Percentiles rank a stretch among this genome's conserved stretches.
These are phyloP conservation scores for Rhodinocichla rosea DNA, from an alignment of 2,113 vertebrate genomes.

Conservation along the genomic window DNA sequence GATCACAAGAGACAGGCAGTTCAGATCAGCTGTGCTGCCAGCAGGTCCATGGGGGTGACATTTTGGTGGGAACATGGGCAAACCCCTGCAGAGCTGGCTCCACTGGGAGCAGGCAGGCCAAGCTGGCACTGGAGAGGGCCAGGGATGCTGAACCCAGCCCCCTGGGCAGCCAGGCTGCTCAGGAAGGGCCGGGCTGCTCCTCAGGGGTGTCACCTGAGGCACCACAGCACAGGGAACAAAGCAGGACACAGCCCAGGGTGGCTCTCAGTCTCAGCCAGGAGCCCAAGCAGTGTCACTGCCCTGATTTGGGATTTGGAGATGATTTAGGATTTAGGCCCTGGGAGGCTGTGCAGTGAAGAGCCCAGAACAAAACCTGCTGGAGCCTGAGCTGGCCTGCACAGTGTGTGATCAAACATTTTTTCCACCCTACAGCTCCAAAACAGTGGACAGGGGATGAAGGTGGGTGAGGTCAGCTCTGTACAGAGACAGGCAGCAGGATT, in stretches of 20 bases:
- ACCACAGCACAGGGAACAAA: neutral
- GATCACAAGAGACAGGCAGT: neutral
- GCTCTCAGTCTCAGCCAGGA: neutral
- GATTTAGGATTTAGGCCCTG: neutral
- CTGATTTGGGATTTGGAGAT: no score
- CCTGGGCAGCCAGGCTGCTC: neutral
- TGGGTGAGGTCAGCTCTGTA: neutral
- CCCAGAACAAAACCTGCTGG: neutral
- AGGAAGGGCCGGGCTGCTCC: neutral
- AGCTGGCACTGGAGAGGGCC: neutral
- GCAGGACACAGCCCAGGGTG: neutral
- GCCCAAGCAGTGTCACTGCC: neutral
- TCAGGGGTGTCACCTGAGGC: neutral
- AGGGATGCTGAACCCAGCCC: neutral
- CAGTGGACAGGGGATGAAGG: neutral
- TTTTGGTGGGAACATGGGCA: neutral
- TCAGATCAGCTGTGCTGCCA: neutral
- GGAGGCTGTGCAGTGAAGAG: neutral
- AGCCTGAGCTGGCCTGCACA: neutral
- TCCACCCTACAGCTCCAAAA: neutral
- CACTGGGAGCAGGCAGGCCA: neutral
- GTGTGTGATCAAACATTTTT: neutral
- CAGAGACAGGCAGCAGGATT: neutral
- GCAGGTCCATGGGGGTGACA: accelerated
- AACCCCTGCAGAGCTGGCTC: neutral